phyloP scores from a whole-genome alignment of 2,888 invertebrate species.

The Phortica okadai region DNA sequence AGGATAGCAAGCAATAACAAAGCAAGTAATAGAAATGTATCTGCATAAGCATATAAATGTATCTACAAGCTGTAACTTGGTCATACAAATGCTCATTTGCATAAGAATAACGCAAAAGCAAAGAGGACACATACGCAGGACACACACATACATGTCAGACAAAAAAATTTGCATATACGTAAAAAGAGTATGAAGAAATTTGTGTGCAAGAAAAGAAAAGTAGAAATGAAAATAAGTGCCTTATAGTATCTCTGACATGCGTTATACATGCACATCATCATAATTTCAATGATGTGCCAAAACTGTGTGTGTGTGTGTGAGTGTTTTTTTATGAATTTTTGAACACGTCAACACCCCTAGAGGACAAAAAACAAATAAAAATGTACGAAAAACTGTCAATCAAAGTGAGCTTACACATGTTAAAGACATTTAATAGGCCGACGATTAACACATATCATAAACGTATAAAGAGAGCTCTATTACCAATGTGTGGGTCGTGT shows the following conservation, averaged over 20 bases:
- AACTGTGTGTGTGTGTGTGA: neutral
- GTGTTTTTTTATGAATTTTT: neutral
- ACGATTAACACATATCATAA: constrained; percentile 13
- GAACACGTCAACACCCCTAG: neutral
- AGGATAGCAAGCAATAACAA: neutral
- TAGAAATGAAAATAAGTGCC: neutral
- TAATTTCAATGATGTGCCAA: constrained; percentile 30
- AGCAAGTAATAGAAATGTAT: constrained; percentile 20
- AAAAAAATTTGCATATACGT: constrained; percentile 16
- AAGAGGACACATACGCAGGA: constrained; percentile 20
- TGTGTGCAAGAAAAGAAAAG: neutral
- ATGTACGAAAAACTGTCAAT: constrained; percentile 11
- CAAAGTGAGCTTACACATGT: constrained; percentile 25
- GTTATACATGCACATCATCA: constrained; percentile 11
- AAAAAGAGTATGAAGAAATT: neutral
- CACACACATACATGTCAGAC: constrained; percentile 36
- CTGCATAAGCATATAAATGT: constrained; percentile 55
- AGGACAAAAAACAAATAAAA: neutral
- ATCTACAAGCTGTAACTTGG: constrained; percentile 69
- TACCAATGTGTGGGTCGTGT: neutral
- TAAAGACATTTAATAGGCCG: neutral
- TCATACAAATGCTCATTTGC: constrained; percentile 70
- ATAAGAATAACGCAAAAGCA: constrained; percentile 62
- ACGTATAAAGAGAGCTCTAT: neutral
- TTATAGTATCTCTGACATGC: neutral